Base-by-base conservation (phyloP, 2,888 invertebrate species). In the Parapristionchus giblindavisi region DNA sequence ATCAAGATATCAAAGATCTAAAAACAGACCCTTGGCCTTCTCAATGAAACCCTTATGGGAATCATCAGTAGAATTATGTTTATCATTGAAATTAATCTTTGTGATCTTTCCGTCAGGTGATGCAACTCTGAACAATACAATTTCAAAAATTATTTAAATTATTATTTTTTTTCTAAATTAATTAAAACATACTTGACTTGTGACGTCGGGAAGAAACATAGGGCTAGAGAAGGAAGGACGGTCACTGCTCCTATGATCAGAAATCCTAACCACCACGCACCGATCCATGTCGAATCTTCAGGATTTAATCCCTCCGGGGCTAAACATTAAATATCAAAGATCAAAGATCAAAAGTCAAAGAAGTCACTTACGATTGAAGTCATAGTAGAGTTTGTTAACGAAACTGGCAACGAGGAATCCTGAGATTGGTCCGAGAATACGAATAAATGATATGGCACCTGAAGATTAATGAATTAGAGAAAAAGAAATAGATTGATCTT, bases 231-330 rank as follows among this genome's bases (percentile, higher is more conserved):
- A 8, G 86, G 86, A 21, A 83, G 65, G 32, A 86, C 66, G 14
- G 75, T 80, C 17, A 77, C 36, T 0, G 75, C 17, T 8, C 83
- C 68, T 65, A 87, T 85, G 58, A 87, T 79, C 11, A 89, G 73
- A 80, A 89, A 90, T 14, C 89, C 89, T 21, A 89, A 79, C 89
- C 89, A 90, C 90, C 90, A 90, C 3, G 89, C 89, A 5, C 89
- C 90, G 43, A 90, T 89, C 89, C 89, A 90, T 5, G 89, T 85
- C 2, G 89, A 89, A 76, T 89, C 89, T 3, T 81, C 83, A 0
- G 88, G 81, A 2, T 83, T 81, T 58, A 89, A 65, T 2, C 83
- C 84, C 36, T 66, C 75, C 43, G 85, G 84, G 6, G 83, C 84
- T 83, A 36, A 56, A n/a, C 27, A 27, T 8, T 27, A 56, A 40